Base-by-base conservation (phyloP, 2,888 invertebrate species). In the Schrankia costaestrigalis region DNA sequence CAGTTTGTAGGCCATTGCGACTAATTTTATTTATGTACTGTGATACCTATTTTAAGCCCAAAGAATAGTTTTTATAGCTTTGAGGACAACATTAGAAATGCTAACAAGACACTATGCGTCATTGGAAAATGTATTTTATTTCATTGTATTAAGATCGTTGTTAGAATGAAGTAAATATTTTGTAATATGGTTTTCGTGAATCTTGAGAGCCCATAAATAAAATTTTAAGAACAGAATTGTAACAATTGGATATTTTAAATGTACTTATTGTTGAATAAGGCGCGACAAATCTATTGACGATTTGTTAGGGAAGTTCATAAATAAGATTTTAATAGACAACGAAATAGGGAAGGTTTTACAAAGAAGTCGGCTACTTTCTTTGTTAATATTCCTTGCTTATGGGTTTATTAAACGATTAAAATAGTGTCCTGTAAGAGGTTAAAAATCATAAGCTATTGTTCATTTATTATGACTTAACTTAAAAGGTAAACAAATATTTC, bases 11-110 rank as follows among this genome's bases (percentile, higher is more conserved):
- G 58, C 60, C 74, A 78, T 65, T 69, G 69, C 59, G 46, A 56
- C 61, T 73, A 85, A 84, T 84, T 84, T 79, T 76, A 86, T 86
- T 86, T 86, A 86, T 84, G 84, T 66, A 59, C 72, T 85, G 77
- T 85, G 76, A 77, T 73, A 63, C 62, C 62, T 57, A 51, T 63
- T 67, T 75, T 59, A 55, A 67, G 67, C 61, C 56, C 63, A 63
- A 69, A 64, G 40, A 61, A 66, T 48, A 53, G 47, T 52, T 47
- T 57, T 52, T 55, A 56, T 44, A 48, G 53, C 40, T 42, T 52
- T 35, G n/a, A n/a, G n/a, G n/a, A 12, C 13, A 9, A n/a, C n/a
- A 6, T n/a, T 6, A n/a, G 9, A 3, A 21, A n/a, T 21, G 21
- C n/a, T 7, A 3, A 7, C n/a, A n/a, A 21, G 9, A 21, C n/a